phyloP scores from a whole-genome alignment of 2,797 vertebrate genomes.

The Eulemur coronatus region DNA sequence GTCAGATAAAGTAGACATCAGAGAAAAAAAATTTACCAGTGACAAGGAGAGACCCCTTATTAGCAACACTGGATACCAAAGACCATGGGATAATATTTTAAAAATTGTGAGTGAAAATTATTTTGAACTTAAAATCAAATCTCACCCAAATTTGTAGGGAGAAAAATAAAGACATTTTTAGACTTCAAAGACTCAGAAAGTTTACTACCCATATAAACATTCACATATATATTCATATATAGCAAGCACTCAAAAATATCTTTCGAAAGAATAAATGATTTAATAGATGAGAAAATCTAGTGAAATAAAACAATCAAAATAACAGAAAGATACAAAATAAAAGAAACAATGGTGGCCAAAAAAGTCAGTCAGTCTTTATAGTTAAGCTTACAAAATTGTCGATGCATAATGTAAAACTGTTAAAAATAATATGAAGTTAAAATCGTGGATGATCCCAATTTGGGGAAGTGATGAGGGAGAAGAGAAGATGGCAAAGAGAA shows the following conservation, averaged over 20 bases:
- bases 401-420: background rate
- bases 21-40: background rate
- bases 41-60: background rate
- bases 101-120: background rate
- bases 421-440: background rate
- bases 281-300: background rate
- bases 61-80: background rate
- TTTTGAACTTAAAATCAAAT: slow-evolving; percentile 32
- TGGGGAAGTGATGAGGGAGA: background rate
- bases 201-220: background rate
- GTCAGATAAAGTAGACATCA: background rate
- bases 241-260: background rate
- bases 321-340: background rate
- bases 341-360: background rate
- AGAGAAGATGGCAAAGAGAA: background rate
- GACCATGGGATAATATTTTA: background rate
- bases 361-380: background rate
- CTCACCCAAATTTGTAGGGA: background rate
- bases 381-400: background rate
- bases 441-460: background rate
- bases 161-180: slow-evolving; percentile 28
- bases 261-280: background rate
- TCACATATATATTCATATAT: background rate
- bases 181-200: background rate
- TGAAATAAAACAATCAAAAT: background rate